Evolutionary conservation across 1,140 invertebrate species (phyloP), one percentile per base, ranked within the genome.

Genomic region (Drosophila yakuba): DNA sequence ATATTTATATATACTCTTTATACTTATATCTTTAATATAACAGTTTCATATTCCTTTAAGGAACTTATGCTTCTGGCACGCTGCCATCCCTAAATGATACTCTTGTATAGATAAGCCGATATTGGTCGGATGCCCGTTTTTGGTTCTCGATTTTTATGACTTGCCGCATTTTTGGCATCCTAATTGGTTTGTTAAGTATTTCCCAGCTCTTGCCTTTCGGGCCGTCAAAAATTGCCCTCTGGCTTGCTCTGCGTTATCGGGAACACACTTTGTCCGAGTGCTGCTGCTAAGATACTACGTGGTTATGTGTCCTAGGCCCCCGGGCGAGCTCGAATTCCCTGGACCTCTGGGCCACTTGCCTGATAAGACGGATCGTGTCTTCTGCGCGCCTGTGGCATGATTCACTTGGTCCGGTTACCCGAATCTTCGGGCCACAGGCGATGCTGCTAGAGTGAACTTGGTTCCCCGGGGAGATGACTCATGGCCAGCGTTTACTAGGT

Each of bases 171-270:
- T 88, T 80, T 89, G 82, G 78, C 86, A 86, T 90, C 79, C 86
- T 90, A 90, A 90, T 90, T 90, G 86, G 86, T 90, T 90, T 90
- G 88, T 90, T 89, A 90, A 90, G 78, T 90, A 90, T 90, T 74
- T 36, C 51, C 43, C 66, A 56, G 25, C 4, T 43, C 43, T 51
- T 47, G 44, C 57, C 57, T 56, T 72, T 43, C 14, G 43, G 64
- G 56, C 74, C 63, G 74, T 78, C 75, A 77, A 78, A 78, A 77
- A 77, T 77, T 57, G 57, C 75, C 64, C 72, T 63, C 55, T 60
- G 20, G 20, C 20, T 20, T 20, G 20, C 20, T 20, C 20, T 1
- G 43, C 59, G 84, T 89, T 89, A 89, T 84, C 84, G 64, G 80
- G 55, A 74, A 78, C 84, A 88, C 84, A 89, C 84, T 88, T 88